Evolutionary conservation across 2,113 vertebrate genomes (phyloP), one percentile per base, ranked within the genome.

Genomic region (Arothron firmamentum): DNA sequence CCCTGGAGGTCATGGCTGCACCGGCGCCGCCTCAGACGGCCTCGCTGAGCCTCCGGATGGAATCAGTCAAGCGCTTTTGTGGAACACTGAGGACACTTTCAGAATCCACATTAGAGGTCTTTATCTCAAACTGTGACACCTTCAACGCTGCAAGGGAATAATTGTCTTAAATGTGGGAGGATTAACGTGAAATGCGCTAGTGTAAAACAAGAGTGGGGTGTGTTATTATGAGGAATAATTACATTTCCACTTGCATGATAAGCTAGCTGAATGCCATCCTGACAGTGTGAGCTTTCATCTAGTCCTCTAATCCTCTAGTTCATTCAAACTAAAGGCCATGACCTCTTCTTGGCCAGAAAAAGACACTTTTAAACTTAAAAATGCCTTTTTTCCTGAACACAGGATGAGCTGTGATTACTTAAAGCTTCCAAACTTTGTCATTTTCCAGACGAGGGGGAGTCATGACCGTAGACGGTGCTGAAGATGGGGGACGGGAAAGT

Each of bases 351-450:
- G 34, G 34, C 9, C 34, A 38, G 9, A 28, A 28, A 28, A 28
- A 28, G 25, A 5, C 25, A 28, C 25, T 28, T 23, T 23, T 23
- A 23, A 23, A 23, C 21, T 3, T 38, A 38, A 11, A 38, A 38
- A 2, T 38, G 34, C 34, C 11, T 9, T 12, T 38, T 38, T 38
- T 9, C 4, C 34, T 11, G 34, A 53, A 52, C 19, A 8, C 14
- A 80, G 73, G 75, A 67, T 56, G 80, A 81, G 59, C 52, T 73
- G 25, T 70, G 60, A 81, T 74, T 81, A 73, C 70, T 42, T 59
- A 59, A 17, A 42, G 41, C 65, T 28, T 78, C 56, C 51, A 58
- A 83, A 79, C 68, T 82, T 78, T 82, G 82, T 79, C 80, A 83
- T 48, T 61, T 82, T 73, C 21, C 84, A 82, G 79, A 66, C 67